phyloP scores from a whole-genome alignment of 2,888 invertebrate genomes.

The Orthosia gracilis region DNA sequence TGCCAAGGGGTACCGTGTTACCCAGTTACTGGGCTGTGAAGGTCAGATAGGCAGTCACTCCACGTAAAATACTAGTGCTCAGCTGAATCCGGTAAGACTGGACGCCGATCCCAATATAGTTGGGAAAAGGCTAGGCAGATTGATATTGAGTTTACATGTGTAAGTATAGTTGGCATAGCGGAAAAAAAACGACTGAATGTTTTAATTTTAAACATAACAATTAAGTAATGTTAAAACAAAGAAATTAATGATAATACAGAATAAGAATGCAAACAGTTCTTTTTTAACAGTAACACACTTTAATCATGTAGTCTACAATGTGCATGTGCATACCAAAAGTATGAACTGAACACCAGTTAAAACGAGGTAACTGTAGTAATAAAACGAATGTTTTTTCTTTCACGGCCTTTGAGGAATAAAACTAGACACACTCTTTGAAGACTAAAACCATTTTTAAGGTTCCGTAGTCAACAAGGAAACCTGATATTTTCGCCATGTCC shows the following conservation, averaged over 20 bases:
- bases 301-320: not conserved
- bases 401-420: conserved; percentile 12
- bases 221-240: not conserved
- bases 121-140: too few relatives aligned
- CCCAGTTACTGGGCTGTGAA: too few relatives aligned
- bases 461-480: too few relatives aligned
- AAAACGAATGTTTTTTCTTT: conserved; percentile 12
- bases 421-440: not conserved
- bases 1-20: too few relatives aligned
- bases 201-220: not conserved
- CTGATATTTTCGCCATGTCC: too few relatives aligned
- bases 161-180: not conserved
- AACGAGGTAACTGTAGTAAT: conserved; percentile 21
- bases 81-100: too few relatives aligned
- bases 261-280: not conserved
- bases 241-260: not conserved
- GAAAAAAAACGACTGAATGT: not conserved
- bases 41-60: too few relatives aligned
- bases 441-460: not conserved
- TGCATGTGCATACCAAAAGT: not conserved
- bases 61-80: too few relatives aligned
- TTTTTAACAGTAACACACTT: not conserved
- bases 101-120: too few relatives aligned
- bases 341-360: not conserved
- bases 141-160: too few relatives aligned